These are phyloP conservation scores for Macrobrachium nipponense DNA, from an alignment of 1,140 invertebrate genomes.

Conservation along the genomic window DNA sequence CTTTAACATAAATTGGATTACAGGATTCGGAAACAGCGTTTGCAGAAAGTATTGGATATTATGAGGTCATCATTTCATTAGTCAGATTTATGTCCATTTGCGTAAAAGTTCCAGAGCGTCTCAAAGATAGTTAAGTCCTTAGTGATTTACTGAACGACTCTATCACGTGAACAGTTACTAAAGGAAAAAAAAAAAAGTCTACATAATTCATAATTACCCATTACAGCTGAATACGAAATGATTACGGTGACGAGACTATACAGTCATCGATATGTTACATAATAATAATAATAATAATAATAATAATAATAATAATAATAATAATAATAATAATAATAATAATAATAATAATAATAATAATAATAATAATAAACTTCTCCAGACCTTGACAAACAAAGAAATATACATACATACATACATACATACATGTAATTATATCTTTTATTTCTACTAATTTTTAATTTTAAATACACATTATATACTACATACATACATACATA, in stretches of 20 bases:
- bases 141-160: too few relatives aligned
- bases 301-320: constrained; percentile 20
- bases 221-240: neutral
- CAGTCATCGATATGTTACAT: neutral
- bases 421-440: neutral
- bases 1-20: too few relatives aligned
- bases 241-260: too few relatives aligned
- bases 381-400: neutral
- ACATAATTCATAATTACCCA: neutral
- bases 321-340: constrained; percentile 5
- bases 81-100: too few relatives aligned
- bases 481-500: constrained; percentile 19
- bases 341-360: neutral
- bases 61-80: too few relatives aligned
- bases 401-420: neutral
- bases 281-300: constrained; percentile 20
- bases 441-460: constrained; percentile 3
- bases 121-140: too few relatives aligned
- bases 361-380: neutral
- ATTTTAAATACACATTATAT: constrained; percentile 10
- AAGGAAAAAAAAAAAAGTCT: neutral
- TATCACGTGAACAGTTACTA: neutral
- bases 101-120: too few relatives aligned
- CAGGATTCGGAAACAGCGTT: too few relatives aligned
- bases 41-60: too few relatives aligned